Evolutionary conservation across 2,113 vertebrate genomes (phyloP), one percentile per base, ranked within the genome.

Genomic region (Nesoenas mayeri): DNA sequence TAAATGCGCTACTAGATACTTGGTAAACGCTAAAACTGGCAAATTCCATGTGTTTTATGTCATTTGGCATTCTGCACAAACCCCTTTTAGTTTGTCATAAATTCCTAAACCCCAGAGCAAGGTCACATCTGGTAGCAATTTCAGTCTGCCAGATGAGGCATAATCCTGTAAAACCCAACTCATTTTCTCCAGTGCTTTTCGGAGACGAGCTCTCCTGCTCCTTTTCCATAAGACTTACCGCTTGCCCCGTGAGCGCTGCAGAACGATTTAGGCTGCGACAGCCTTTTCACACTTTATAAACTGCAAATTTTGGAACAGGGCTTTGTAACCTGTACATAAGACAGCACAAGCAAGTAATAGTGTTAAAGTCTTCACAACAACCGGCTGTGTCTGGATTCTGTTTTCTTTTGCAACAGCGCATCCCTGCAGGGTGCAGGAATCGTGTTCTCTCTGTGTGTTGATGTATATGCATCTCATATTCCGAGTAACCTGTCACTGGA

Each of bases 41-140:
- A 28, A 81, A 95, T 96, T 95, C 95, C 95, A 92, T 91, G 83
- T 92, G 92, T 24, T 96, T 51, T 91, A 74, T 91, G 91, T 97
- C 96, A 96, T 71, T 93, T 97, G 96, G 92, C 88, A 15, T 67
- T 51, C 60, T 84, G 88, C 69, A 88, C 67, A 66, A 80, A 10
- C 67, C 91, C 67, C 60, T 38, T 91, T 91, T 56, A 74, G 32
- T 81, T 88, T 24, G 91, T 95, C 95, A 96, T 78, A 94, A 86
- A 91, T 96, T 92, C 88, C 91, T 79, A 84, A 92, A 91, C n/a
- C 44, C 44, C 72, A 77, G 86, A 86, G 94, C 91, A 66, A 88
- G 87, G 87, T 93, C 92, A 95, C 97, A 96, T 97, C 91, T 97
- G 97, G 95, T 72, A 96, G 91, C 89, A 70, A 96, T 97, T 95